Base-by-base conservation (phyloP, 1,140 invertebrate species). In the Dreissena rostriformis region DNA sequence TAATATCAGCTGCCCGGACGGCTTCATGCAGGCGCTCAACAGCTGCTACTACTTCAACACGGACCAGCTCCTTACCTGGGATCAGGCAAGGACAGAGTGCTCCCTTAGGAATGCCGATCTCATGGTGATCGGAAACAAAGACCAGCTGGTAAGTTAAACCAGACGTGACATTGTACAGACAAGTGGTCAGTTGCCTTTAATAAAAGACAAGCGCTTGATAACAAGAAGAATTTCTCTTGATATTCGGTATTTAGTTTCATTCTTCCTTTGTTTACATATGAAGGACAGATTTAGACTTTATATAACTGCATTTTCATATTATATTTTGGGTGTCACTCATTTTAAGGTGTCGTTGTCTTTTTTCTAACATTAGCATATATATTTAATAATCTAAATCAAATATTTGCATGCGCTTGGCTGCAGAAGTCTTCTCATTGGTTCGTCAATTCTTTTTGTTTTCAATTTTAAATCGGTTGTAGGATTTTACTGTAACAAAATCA, bases 41-140 rank as follows among this genome's bases (percentile, higher is more conserved):
- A 84, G 77, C 28, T 84, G 82, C 57, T 84, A 84, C 61, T 57
- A 71, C 5, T 84, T 77, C 29, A 84, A 84, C 51, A 26, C 29
- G 10, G 68, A 84, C 7, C 65, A 72, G 29, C 74, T 61, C 22
- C 19, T 84, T 12, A 84, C 53, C 12, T 84, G 75, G 67, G 24
- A 22, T n/a, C 72, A 84, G 53, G 82, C 82, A 1, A 53, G 82
- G 53, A 77, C 74, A 17, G 82, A 84, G 68, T 84, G 82, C 49
- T 29, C 74, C 11, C 26, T 84, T 6, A 29, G 51, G n/a, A 70
- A 78, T n/a, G 63, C 82, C 17, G 82, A 84, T 22, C 67, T 84
- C 6, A 84, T 77, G 74, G 57, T 84, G 5, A 71, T 84, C 8
- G 26, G 73, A 15, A 72, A 24, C 24, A 49, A 65, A 17, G 15